A percentile compares a stretch with the other conserved stretches of the same genome.
phyloP scores from a whole-genome alignment of 2,797 vertebrate species.

The Rhinella marina region DNA sequence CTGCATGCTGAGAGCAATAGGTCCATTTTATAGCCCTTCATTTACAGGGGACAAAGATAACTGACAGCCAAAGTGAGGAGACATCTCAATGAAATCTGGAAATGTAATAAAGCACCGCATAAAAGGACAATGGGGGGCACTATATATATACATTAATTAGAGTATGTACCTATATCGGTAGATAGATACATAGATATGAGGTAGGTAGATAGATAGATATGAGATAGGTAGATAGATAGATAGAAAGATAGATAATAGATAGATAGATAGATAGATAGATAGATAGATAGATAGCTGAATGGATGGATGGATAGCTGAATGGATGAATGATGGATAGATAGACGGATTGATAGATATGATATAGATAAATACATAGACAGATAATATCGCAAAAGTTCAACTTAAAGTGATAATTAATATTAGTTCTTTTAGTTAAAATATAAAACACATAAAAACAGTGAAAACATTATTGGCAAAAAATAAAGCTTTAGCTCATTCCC shows the following conservation, averaged over 20 bases:
- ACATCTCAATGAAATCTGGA: conserved; percentile 84
- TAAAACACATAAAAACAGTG: neutral
- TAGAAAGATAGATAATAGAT: no score
- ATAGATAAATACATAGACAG: no score
- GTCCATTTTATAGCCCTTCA: conserved; percentile 86
- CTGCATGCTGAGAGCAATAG: conserved; percentile 80
- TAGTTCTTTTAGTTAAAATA: neutral
- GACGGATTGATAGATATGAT: no score
- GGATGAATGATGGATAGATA: no score
- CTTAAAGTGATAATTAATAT: neutral
- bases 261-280: no score
- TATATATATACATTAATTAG: neutral
- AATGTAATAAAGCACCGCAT: conserved; percentile 68
- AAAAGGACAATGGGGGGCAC: neutral
- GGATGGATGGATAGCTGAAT: no score
- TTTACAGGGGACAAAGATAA: conserved; percentile 87
- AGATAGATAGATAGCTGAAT: no score
- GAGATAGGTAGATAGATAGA: no score
- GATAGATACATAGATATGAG: neutral
- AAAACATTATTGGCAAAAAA: neutral
- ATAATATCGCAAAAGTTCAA: neutral
- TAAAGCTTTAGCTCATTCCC: neutral
- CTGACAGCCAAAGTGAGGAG: conserved; percentile 81
- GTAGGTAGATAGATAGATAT: neutral
- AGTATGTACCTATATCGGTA: neutral